A percentile compares a stretch with the other conserved stretches of the same genome.
These are phyloP conservation scores for Sorex maritimensis DNA, from an alignment of 2,797 vertebrate genomes.

Conservation along the genomic window DNA sequence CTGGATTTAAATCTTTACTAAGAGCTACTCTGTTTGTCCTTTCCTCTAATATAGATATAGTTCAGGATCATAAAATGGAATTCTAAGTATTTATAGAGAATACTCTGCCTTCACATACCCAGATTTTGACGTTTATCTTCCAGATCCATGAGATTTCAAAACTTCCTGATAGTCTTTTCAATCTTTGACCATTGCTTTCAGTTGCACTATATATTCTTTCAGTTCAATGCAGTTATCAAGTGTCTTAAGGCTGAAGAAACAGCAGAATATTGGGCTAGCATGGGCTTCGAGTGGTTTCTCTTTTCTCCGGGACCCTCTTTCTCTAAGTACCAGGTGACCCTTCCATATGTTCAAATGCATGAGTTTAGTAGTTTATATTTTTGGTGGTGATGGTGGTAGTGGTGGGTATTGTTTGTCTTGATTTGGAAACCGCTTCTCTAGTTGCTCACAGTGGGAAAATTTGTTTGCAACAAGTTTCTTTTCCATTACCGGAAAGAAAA, in stretches of 20 bases:
- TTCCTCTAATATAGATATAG: not conserved
- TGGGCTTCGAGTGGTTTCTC: not conserved
- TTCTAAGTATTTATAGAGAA: not conserved
- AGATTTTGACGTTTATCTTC: not conserved
- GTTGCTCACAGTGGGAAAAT: not conserved
- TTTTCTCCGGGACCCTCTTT: not conserved
- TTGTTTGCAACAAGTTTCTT: slow-evolving; percentile 58
- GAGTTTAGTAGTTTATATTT: not conserved
- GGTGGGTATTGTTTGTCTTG: not conserved
- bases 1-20: not conserved
- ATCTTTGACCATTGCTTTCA: not conserved
- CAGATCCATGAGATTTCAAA: not conserved
- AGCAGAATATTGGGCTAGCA: not conserved
- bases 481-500: slow-evolving; percentile 35
- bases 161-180: not conserved
- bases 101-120: not conserved
- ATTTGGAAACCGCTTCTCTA: not conserved
- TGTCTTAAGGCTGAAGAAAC: not conserved
- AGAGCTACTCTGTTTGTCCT: not conserved
- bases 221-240: not conserved
- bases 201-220: not conserved
- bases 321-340: not conserved
- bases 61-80: not conserved
- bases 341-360: not conserved
- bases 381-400: not conserved